Evolutionary conservation across 2,113 vertebrate genomes (phyloP), one percentile per base, ranked within the genome.

Genomic region (Oxyruncus cristatus): DNA sequence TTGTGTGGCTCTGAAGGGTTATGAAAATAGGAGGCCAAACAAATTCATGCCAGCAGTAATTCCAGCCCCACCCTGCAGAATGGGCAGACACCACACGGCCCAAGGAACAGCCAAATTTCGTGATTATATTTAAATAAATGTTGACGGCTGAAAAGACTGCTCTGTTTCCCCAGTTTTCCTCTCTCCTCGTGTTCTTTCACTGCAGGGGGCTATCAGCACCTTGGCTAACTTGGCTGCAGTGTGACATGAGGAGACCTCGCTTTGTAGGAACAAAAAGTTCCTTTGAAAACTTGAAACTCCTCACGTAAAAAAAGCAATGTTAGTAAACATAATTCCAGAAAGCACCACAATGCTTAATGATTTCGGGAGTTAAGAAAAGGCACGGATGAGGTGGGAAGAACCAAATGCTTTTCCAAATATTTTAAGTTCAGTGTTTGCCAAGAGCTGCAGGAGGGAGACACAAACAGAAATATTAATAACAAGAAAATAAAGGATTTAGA

Each of bases 11-110:
- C 82, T 56, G 85, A 94, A 93, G 85, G 85, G 73, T 96, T 96
- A 95, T 94, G 85, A 95, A 96, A 96, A 93, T 92, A 95, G 92
- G 61, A 97, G 61, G 79, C 85, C 83, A 96, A 95, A 93, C 47
- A 94, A 93, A 89, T 84, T 91, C 79, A 75, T 95, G 88, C 92
- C 92, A 96, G 83, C 68, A 81, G 90, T 77, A 92, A 95, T 96
- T 97, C 95, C 92, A 96, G 83, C 88, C 79, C 85, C 93, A 95
- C 93, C 92, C 95, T 91, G 61, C 74, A 71, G 78, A 94, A 91
- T 78, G 79, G 93, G 90, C 93, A 97, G 93, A 96, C 88, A 93
- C 61, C 82, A 91, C 88, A 95, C 39, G 52, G 83, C 72, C 58
- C 26, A 62, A 92, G 61, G 80, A 96, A 94, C 92, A 84, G 95